Evolutionary conservation across 2,888 invertebrate genomes (phyloP).

Genomic region (Calameuta pallipes): DNA sequence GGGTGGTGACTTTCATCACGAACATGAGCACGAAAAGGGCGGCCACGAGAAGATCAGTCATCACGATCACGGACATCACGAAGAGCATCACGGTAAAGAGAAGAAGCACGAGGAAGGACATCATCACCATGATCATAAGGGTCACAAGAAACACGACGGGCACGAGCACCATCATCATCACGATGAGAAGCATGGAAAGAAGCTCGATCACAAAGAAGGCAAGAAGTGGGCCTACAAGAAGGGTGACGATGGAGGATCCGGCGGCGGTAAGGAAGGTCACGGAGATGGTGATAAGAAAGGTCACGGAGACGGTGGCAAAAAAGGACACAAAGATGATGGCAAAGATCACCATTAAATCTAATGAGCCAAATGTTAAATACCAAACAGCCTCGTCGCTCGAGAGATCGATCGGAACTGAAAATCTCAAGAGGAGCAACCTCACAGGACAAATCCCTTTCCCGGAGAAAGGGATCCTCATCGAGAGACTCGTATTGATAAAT

Average conservation of each 20-base stretch:
- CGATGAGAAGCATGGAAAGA: constrained; percentile 66
- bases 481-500: not conserved
- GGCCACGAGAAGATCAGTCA: constrained; percentile 71
- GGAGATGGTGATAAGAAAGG: constrained; percentile 13
- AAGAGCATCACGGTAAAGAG: constrained; percentile 70
- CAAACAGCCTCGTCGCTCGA: not conserved
- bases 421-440: not conserved
- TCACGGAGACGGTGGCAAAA: constrained; percentile 19
- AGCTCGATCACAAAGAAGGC: constrained; percentile 66
- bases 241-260: constrained; percentile 58
- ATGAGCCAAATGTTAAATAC: not conserved
- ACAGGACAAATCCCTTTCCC: not conserved
- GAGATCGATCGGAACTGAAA: not conserved
- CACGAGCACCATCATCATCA: constrained; percentile 71
- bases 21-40: constrained; percentile 70
- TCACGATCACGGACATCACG: constrained; percentile 67
- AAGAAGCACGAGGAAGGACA: constrained; percentile 71
- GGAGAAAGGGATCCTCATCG: not conserved
- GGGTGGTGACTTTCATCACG: constrained; percentile 72
- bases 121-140: constrained; percentile 69
- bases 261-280: not conserved
- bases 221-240: constrained; percentile 74
- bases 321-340: not conserved
- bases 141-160: constrained; percentile 71
- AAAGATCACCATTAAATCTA: not conserved